Base-by-base conservation (phyloP, 2,797 vertebrate species). In the Chiloscyllium punctatum region DNA sequence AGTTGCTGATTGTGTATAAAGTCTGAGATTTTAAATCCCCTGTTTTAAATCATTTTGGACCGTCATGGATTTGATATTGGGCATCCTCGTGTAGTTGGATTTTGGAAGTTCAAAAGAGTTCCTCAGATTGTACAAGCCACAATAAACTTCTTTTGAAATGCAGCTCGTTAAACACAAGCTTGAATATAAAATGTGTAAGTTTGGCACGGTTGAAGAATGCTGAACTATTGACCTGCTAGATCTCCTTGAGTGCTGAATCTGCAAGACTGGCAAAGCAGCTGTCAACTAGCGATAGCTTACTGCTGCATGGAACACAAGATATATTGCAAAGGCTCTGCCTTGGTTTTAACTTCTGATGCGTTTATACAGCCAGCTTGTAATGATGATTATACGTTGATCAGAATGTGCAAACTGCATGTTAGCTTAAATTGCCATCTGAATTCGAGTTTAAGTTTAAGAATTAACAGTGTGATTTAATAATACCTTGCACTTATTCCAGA, bases 161-260 rank as follows among this genome's bases (percentile, higher is more conserved):
- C 30, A 0, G 15, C 33, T 66, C 15, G 57, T 91, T n/a, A 51
- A 57, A 91, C 88, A 48, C 16, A n/a, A 62, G 18, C 15, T n/a
- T 30, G 25, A 69, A 15, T 2, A 0, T 72, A 37, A 62, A 8
- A 27, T 27, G n/a, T 51, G 92, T 51, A 51, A 94, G 16, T 71
- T 42, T 94, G 68, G 9, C 25, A 27, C 51, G 37, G 9, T 94
- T 27, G 21, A 71, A 94, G 92, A 72, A 51, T 4, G 42, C 23
- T 94, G 68, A 94, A 30, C 68, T 72, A 42, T 71, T 94, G 68
- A 51, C 92, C 69, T 25, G 72, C 37, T 72, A 30, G 8, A 42
- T 51, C 42, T 27, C 51, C 92, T 11, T 27, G 27, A 94, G 11
- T 71, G 92, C 92, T 94, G 92, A 94, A 72, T 94, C 92, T 72